Percentiles rank a stretch among this genome's conserved stretches.
phyloP scores from a whole-genome alignment of 2,113 vertebrate species.

The Microtus pennsylvanicus region DNA sequence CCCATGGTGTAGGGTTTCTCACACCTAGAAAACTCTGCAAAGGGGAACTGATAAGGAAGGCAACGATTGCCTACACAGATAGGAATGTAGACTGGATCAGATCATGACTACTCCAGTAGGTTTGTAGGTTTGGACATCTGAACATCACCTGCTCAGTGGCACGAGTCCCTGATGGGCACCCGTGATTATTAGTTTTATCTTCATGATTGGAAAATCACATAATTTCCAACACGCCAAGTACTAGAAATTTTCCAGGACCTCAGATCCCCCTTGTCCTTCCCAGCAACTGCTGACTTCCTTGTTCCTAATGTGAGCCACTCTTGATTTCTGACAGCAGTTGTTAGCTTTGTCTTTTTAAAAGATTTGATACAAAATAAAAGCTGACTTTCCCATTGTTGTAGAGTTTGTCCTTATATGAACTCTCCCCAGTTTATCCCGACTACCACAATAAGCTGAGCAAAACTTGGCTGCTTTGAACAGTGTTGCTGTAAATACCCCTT shows the following conservation, averaged over 20 bases:
- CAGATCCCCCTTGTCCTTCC: not conserved
- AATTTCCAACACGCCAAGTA: not conserved
- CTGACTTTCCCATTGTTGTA: not conserved
- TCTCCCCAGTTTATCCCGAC: not conserved
- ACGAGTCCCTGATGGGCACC: not conserved
- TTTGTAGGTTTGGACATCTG: not conserved
- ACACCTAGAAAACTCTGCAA: not conserved
- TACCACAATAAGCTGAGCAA: not conserved
- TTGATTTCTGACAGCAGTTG: not conserved
- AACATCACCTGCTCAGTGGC: not conserved
- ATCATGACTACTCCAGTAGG: not conserved
- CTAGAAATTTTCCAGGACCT: not conserved
- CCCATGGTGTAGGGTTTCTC: not conserved
- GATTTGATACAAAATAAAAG: not conserved
- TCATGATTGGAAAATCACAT: not conserved
- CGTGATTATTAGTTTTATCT: slow-evolving; percentile 2
- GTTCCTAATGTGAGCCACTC: not conserved
- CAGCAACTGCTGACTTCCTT: not conserved
- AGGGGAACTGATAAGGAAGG: not conserved
- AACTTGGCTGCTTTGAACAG: not conserved
- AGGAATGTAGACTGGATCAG: not conserved
- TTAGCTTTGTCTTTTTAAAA: slow-evolving; percentile 5
- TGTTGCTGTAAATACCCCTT: not conserved
- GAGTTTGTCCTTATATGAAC: not conserved
- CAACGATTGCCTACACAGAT: not conserved